Percentiles rank a stretch among this genome's conserved stretches.
phyloP scores from a whole-genome alignment of 2,797 vertebrate species.

The Oophaga sylvatica region DNA sequence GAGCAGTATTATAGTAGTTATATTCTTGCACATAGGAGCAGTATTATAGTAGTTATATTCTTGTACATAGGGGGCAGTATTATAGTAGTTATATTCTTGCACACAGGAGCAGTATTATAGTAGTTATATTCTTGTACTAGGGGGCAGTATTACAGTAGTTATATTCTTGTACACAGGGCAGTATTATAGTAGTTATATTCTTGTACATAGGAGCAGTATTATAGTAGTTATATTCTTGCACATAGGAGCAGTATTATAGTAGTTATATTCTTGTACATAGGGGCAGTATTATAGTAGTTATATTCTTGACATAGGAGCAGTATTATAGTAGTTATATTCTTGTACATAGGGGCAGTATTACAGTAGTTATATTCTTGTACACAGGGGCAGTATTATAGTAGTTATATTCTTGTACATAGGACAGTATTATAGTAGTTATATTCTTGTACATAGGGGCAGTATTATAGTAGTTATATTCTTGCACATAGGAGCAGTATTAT shows the following conservation, averaged over 20 bases:
- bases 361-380: not conserved
- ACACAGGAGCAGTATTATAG: no score
- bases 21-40: not conserved
- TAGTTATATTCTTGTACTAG: slow-evolving; percentile 6
- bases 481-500: not conserved
- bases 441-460: no score
- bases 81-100: not conserved
- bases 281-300: slow-evolving; percentile 1
- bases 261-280: slow-evolving; percentile 7
- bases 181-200: no score
- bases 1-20: not conserved
- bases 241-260: no score
- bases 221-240: not conserved
- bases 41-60: no score
- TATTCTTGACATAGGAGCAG: no score
- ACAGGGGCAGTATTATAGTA: no score
- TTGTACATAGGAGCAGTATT: not conserved
- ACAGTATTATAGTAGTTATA: slow-evolving; percentile 3
- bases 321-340: no score
- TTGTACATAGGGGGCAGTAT: not conserved
- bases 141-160: slow-evolving; percentile 2
- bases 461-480: no score
- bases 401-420: slow-evolving; percentile 1
- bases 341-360: slow-evolving; percentile 3
- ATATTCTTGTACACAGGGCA: no score